Percentiles rank a stretch among this genome's conserved stretches.
These are phyloP conservation scores for Xiphophorus couchianus DNA, from an alignment of 2,113 vertebrate genomes.

Conservation along the genomic window DNA sequence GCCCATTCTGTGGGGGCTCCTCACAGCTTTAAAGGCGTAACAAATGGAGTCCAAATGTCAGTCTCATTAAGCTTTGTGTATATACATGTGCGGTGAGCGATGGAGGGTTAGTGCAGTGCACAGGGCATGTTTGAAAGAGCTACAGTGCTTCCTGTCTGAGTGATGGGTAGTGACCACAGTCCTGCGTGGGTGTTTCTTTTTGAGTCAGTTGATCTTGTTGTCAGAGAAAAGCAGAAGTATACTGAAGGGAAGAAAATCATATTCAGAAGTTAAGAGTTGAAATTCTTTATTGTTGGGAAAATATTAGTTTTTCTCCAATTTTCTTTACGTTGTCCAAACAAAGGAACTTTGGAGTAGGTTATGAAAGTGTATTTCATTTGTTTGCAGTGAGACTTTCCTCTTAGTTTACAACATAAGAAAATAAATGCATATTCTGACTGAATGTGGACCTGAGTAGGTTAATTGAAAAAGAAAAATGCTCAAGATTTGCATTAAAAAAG, in stretches of 20 bases:
- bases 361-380: too few relatives aligned
- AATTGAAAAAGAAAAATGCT: too few relatives aligned
- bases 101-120: constrained; percentile 16
- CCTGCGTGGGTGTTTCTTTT: constrained; percentile 3
- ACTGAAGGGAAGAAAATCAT: neutral
- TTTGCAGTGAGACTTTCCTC: too few relatives aligned
- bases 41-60: constrained; percentile 46
- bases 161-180: constrained; percentile 12
- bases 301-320: neutral
- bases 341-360: too few relatives aligned
- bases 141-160: constrained; percentile 36
- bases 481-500: too few relatives aligned
- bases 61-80: constrained; percentile 8
- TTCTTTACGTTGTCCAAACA: neutral
- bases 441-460: too few relatives aligned
- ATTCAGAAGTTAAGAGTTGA: too few relatives aligned
- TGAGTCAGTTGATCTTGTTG: neutral
- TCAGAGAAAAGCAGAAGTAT: neutral
- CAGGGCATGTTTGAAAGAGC: constrained; percentile 39
- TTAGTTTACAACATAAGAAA: too few relatives aligned
- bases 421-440: too few relatives aligned
- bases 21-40: constrained; percentile 39
- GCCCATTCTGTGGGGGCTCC: constrained; percentile 28
- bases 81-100: constrained; percentile 6
- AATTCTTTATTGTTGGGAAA: neutral